Evolutionary conservation across 2,113 vertebrate genomes (phyloP).

Genomic region (Greenwoodochromis staneri): DNA sequence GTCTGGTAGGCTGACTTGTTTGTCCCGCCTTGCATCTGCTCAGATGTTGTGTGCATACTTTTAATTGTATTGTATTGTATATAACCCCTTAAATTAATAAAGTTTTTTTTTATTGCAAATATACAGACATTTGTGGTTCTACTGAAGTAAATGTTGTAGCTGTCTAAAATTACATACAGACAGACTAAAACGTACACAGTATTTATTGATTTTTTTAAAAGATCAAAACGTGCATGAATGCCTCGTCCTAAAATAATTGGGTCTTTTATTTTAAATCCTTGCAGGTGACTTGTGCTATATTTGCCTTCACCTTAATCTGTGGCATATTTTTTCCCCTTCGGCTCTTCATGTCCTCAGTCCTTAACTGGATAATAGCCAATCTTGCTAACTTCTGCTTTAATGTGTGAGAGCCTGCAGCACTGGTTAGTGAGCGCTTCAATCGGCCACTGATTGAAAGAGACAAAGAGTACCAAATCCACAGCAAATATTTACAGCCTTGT

Average conservation of each 20-base stretch:
- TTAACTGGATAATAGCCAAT: slow-evolving; percentile 69
- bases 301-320: slow-evolving; percentile 59
- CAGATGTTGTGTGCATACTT: neutral
- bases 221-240: neutral
- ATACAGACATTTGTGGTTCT: neutral
- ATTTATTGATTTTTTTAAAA: neutral
- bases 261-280: slow-evolving; percentile 42
- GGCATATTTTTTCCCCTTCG: slow-evolving; percentile 30
- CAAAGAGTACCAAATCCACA: slow-evolving; percentile 41
- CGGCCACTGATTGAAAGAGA: slow-evolving; percentile 42
- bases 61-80: neutral
- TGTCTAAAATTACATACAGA: neutral
- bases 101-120: neutral
- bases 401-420: slow-evolving; percentile 47
- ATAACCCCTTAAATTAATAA: neutral
- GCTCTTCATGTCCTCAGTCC: slow-evolving; percentile 52
- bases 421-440: slow-evolving; percentile 32
- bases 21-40: neutral
- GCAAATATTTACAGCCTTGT: slow-evolving; percentile 67
- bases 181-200: neutral
- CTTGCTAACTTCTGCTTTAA: slow-evolving; percentile 73
- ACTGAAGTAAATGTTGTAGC: neutral
- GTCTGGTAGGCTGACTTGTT: slow-evolving; percentile 1
- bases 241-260: neutral
- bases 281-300: slow-evolving; percentile 46